Percentiles rank a stretch among this genome's conserved stretches.
These are phyloP conservation scores for Eutrigla gurnardus DNA, from an alignment of 2,797 vertebrate species.

Conservation along the genomic window DNA sequence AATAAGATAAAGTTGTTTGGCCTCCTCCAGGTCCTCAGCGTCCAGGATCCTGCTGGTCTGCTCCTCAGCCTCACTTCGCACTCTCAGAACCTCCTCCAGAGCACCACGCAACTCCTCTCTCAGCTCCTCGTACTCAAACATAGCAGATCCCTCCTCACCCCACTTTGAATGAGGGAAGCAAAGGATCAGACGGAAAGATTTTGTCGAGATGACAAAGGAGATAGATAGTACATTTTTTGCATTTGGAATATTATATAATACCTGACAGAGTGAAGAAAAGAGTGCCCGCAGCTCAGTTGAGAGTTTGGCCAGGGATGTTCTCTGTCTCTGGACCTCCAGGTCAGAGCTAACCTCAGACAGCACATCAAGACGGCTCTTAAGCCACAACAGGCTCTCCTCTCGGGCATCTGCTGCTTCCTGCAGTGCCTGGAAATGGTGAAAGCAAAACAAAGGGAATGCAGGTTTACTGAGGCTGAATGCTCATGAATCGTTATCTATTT, in stretches of 20 bases:
- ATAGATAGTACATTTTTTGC: neutral
- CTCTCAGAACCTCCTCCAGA: constrained; percentile 87
- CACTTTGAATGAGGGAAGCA: constrained; percentile 69
- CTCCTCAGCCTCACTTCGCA: constrained; percentile 85
- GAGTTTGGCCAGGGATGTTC: constrained; percentile 86
- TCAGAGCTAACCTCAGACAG: constrained; percentile 88
- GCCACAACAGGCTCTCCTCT: constrained; percentile 88
- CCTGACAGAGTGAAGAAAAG: constrained; percentile 87
- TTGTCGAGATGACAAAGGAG: neutral
- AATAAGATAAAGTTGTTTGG: constrained; percentile 89
- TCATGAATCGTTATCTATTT: constrained; percentile 1
- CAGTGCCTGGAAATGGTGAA: constrained; percentile 79
- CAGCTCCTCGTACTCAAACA: constrained; percentile 88
- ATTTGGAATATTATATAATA: constrained; percentile 51
- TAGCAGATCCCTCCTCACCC: constrained; percentile 84
- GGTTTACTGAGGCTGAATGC: neutral
- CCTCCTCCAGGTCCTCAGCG: constrained; percentile 88
- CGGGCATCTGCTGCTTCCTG: constrained; percentile 80
- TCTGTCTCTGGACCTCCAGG: constrained; percentile 87
- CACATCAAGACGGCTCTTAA: constrained; percentile 87
- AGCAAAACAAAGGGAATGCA: constrained; percentile 5
- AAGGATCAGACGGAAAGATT: constrained; percentile 2
- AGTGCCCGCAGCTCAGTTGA: constrained; percentile 86
- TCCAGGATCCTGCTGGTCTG: constrained; percentile 88
- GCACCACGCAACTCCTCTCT: constrained; percentile 87